These are phyloP conservation scores for Eudasyphora cyanicolor DNA, from an alignment of 2,888 invertebrate species.

Conservation along the genomic window DNA sequence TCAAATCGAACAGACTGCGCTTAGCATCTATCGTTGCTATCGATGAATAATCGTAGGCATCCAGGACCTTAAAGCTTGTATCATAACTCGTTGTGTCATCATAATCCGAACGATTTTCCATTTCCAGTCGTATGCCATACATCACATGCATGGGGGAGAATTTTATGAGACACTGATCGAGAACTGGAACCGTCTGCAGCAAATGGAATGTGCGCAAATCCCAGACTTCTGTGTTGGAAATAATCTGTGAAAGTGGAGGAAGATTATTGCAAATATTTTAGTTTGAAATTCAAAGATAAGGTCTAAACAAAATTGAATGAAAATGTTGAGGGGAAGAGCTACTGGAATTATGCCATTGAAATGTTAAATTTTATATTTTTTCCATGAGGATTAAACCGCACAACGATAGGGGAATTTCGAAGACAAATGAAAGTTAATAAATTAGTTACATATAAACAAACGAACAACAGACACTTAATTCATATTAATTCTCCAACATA, in stretches of 20 bases:
- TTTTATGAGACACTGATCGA: slow-evolving; percentile 93
- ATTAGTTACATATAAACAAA: no score
- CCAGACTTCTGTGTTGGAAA: slow-evolving; percentile 99
- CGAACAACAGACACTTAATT: no score
- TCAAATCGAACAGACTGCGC: slow-evolving; percentile 91
- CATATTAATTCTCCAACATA: no score
- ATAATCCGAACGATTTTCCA: slow-evolving; percentile 85
- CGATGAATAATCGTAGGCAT: slow-evolving; percentile 95
- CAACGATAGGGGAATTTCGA: no score
- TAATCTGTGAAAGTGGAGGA: slow-evolving; percentile 86
- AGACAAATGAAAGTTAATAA: no score
- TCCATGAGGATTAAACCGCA: no score
- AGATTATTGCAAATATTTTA: no score
- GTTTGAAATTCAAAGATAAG: no score
- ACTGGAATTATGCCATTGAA: no score
- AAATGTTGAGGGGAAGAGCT: no score
- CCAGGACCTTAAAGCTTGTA: slow-evolving; percentile 96
- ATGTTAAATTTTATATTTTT: no score
- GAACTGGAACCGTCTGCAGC: slow-evolving; percentile 94
- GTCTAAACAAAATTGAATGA: no score
- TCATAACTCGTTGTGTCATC: slow-evolving; percentile 89
- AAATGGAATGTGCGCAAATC: slow-evolving; percentile 96
- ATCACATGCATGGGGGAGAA: slow-evolving; percentile 94
- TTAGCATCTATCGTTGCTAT: slow-evolving; percentile 97
- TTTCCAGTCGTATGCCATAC: slow-evolving; percentile 91